Evolutionary conservation across 1,140 invertebrate genomes (phyloP).

Genomic region (Polypedilum pembai): DNA sequence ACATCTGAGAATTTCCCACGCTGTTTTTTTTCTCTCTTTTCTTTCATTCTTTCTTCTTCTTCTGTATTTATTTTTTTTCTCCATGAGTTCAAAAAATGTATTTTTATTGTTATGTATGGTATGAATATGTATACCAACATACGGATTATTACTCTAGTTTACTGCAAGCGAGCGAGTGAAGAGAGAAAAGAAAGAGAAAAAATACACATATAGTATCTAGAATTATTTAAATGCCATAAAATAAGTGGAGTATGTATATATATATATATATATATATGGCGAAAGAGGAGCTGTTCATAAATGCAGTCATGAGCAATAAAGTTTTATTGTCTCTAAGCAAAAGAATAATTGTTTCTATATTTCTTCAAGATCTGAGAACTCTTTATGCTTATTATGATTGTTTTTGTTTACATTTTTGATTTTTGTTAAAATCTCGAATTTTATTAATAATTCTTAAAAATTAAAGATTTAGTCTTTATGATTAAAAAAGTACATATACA

Average conservation of each 20-base stretch:
- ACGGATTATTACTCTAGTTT: background rate
- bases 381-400: too few relatives aligned
- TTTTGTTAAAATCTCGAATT: too few relatives aligned
- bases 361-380: too few relatives aligned
- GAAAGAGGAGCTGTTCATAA: constrained; percentile 9
- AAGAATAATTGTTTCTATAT: too few relatives aligned
- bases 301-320: background rate
- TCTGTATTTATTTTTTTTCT: background rate
- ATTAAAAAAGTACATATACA: too few relatives aligned
- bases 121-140: constrained; percentile 21
- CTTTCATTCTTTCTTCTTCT: background rate
- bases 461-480: too few relatives aligned
- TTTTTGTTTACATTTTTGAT: too few relatives aligned
- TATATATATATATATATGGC: background rate
- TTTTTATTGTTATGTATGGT: constrained; percentile 27
- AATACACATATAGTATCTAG: background rate
- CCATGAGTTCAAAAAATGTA: constrained; percentile 23
- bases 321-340: too few relatives aligned
- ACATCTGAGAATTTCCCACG: constrained; percentile 27
- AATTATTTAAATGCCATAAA: constrained; percentile 20
- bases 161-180: background rate
- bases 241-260: constrained; percentile 16
- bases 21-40: constrained; percentile 19
- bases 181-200: background rate
- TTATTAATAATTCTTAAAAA: too few relatives aligned